Evolutionary conservation across 2,888 invertebrate species (phyloP).

Genomic region (Drosophila villosipedis): DNA sequence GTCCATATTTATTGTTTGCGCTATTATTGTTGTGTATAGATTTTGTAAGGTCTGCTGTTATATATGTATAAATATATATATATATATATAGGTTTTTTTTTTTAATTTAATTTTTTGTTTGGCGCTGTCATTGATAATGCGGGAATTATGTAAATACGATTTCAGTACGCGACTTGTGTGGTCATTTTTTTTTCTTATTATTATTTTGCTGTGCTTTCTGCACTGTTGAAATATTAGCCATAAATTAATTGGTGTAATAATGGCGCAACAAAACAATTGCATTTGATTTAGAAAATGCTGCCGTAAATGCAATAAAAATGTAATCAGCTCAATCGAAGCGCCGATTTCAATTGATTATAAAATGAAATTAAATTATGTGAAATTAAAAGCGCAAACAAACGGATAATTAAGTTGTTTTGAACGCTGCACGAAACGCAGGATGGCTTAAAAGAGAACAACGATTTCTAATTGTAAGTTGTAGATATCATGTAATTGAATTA

Average conservation of each 20-base stretch:
- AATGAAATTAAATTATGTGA: slow-evolving; percentile 47
- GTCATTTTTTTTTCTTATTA: slow-evolving; percentile 9
- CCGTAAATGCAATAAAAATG: slow-evolving; percentile 45
- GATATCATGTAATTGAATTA: slow-evolving; percentile 17
- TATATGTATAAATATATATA: neutral
- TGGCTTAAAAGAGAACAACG: neutral
- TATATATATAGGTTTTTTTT: slow-evolving; percentile 1
- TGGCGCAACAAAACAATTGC: slow-evolving; percentile 60
- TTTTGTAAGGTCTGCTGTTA: slow-evolving; percentile 19
- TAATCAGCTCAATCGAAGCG: slow-evolving; percentile 41
- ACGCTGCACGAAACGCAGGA: neutral
- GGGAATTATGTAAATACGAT: slow-evolving; percentile 78
- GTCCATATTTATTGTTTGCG: slow-evolving; percentile 28
- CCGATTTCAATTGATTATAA: slow-evolving; percentile 33
- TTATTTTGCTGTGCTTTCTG: slow-evolving; percentile 4
- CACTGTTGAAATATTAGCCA: slow-evolving; percentile 50
- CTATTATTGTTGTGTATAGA: slow-evolving; percentile 34
- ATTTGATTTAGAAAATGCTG: slow-evolving; percentile 73
- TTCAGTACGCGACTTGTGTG: slow-evolving; percentile 25
- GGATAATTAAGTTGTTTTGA: slow-evolving; percentile 33
- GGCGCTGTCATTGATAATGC: slow-evolving; percentile 71
- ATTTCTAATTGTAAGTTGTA: slow-evolving; percentile 4
- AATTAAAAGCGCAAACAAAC: slow-evolving; percentile 33
- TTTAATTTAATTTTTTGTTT: slow-evolving; percentile 2
- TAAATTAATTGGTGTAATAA: slow-evolving; percentile 65